phyloP scores from a whole-genome alignment of 2,113 vertebrate species.

The Numenius arquata region DNA sequence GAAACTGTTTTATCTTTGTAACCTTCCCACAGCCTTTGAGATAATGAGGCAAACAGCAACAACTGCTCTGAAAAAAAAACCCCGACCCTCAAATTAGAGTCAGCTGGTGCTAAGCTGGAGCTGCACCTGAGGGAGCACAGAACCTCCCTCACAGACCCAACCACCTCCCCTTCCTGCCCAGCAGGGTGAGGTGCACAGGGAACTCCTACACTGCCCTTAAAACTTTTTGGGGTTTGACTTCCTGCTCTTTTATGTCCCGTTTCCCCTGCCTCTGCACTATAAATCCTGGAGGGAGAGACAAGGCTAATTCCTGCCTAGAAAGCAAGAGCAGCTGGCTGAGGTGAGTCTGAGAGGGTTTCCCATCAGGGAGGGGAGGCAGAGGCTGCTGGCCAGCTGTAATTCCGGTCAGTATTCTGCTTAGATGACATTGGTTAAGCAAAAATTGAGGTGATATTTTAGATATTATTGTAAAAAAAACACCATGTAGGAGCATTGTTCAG shows the following conservation, averaged over 20 bases:
- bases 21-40: no score
- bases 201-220: rapidly evolving
- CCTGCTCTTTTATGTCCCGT: rapidly evolving
- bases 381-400: rapidly evolving
- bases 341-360: rapidly evolving
- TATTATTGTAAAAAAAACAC: rapidly evolving
- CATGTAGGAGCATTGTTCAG: rapidly evolving
- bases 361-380: rapidly evolving
- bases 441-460: rapidly evolving
- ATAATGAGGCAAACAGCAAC: rapidly evolving
- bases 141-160: rapidly evolving
- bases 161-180: rapidly evolving
- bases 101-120: not conserved
- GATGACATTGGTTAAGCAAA: rapidly evolving
- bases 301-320: rapidly evolving
- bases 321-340: rapidly evolving
- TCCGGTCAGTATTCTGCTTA: rapidly evolving
- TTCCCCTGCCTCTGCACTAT: not conserved
- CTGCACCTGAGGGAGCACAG: rapidly evolving
- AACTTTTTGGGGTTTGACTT: rapidly evolving
- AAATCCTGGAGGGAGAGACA: rapidly evolving
- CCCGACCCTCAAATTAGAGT: not conserved
- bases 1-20: rapidly evolving
- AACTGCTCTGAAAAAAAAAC: rapidly evolving
- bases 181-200: rapidly evolving